A percentile compares a stretch with the other conserved stretches of the same genome.
These are phyloP conservation scores for Grammomys surdaster DNA, from an alignment of 2,113 vertebrate genomes.

Conservation along the genomic window DNA sequence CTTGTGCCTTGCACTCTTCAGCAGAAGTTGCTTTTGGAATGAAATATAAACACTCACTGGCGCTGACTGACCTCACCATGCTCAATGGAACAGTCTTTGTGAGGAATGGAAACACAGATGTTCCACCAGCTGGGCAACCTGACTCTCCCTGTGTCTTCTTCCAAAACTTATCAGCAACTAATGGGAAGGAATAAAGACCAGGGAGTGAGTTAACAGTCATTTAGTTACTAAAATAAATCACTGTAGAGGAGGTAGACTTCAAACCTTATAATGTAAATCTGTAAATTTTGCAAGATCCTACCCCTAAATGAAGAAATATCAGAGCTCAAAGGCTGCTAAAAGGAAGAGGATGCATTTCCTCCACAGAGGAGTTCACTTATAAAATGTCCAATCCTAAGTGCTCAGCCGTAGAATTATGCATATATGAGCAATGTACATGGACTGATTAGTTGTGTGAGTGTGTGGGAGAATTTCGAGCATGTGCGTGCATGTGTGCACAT, in stretches of 20 bases:
- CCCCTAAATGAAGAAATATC: neutral
- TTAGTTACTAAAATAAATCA: slow-evolving; percentile 13
- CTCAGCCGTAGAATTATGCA: neutral
- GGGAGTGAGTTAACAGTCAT: neutral
- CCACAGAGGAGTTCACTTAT: neutral
- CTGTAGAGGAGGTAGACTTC: neutral
- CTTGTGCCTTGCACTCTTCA: neutral
- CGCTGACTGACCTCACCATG: fast-evolving
- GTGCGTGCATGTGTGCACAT: neutral
- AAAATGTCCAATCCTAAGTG: neutral
- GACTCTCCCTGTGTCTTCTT: neutral
- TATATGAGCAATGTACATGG: neutral
- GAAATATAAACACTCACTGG: neutral
- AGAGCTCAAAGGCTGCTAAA: neutral
- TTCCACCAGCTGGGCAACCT: neutral
- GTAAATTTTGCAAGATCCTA: neutral
- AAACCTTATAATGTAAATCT: neutral
- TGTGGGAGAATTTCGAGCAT: neutral
- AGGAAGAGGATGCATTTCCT: neutral
- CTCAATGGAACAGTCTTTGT: too few relatives aligned
- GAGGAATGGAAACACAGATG: neutral
- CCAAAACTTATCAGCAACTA: neutral
- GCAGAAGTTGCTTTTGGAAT: neutral
- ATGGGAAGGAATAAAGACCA: neutral
- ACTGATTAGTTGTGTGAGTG: neutral